Conservation (phyloP, 2,888 invertebrate species). For the Pristionchus maxplancki region DNA sequence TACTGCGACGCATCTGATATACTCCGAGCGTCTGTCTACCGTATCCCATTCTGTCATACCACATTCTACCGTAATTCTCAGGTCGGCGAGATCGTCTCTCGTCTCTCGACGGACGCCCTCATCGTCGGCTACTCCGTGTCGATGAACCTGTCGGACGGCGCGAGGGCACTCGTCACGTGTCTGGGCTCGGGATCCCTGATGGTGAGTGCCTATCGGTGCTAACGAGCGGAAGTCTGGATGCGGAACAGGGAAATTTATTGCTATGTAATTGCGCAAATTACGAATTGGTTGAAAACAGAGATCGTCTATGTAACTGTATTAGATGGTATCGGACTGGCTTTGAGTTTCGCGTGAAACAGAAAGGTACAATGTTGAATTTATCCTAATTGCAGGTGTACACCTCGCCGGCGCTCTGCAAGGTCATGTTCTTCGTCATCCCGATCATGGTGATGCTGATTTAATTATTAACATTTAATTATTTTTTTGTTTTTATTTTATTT, state of each 20-base stretch:
- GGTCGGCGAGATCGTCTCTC: constrained; percentile 88
- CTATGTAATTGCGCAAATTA: too few species aligned
- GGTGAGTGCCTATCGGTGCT: constrained; percentile 81
- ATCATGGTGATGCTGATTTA: constrained; percentile 88
- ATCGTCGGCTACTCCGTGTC: constrained; percentile 93
- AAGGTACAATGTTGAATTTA: too few species aligned
- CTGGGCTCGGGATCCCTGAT: constrained; percentile 93
- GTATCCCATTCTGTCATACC: too few species aligned
- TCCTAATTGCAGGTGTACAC: constrained; percentile 87
- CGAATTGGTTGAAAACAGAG: neutral
- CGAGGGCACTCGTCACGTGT: constrained; percentile 90
- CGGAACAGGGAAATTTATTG: neutral
- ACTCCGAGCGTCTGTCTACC: too few species aligned
- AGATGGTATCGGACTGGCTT: too few species aligned
- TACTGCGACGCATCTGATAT: too few species aligned
- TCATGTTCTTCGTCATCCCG: constrained; percentile 91
- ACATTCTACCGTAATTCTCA: too few species aligned
- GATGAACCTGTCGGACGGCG: constrained; percentile 93
- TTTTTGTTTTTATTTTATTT: too few species aligned
- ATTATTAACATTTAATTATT: too few species aligned
- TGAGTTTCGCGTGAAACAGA: too few species aligned
- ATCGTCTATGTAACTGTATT: too few species aligned
- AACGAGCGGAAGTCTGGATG: neutral
- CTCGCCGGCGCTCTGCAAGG: constrained; percentile 89
- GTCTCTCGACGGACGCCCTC: constrained; percentile 91